Base-by-base conservation (phyloP, 2,113 vertebrate genomes). In the Arothron firmamentum region DNA sequence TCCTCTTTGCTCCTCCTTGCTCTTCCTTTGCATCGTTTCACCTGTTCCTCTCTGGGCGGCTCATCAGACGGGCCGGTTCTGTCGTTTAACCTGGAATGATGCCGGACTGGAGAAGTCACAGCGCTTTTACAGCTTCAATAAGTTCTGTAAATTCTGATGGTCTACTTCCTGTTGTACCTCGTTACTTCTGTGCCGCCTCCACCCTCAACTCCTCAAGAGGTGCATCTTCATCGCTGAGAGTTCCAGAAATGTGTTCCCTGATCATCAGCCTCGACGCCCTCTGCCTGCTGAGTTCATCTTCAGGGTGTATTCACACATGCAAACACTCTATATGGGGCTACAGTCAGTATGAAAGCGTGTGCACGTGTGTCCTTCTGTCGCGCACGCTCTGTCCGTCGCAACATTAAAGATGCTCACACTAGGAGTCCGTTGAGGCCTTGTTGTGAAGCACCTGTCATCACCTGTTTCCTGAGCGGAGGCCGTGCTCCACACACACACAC, bases 371-470 rank as follows among this genome's bases (percentile, higher is more conserved):
- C 25, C 5, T 3, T 25, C 5, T 3, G 3, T 25, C 48, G 48
- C 10, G 18, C 10, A 14, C 13, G 45, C 1, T 1, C 4, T 11
- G 14, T 79, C 72, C 67, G 74, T 85, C 75, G 75, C 67, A 72
- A 56, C 59, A 68, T 69, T 57, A 19, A 61, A 74, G 34, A 38
- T 38, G 34, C 34, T 38, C 67, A 59, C 60, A 20, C 57, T 64
- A 14, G 15, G 42, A 55, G 31, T 34, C 59, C 56, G 60, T 67
- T 38, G 62, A 59, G 51, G 70, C 73, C 48, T 42, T 67, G 72
- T 74, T 6, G 82, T 75, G 65, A 79, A 73, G 67, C 72, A 62
- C 70, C 74, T 84, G 83, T 83, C 77, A 51, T 68, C 81, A 82
- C 78, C 81, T 82, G 69, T 53, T 59, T 62, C 73, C 57, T 52